Evolutionary conservation across 2,113 vertebrate species (phyloP), one percentile per base, ranked within the genome.

Genomic region (Vulpes ferrilata): DNA sequence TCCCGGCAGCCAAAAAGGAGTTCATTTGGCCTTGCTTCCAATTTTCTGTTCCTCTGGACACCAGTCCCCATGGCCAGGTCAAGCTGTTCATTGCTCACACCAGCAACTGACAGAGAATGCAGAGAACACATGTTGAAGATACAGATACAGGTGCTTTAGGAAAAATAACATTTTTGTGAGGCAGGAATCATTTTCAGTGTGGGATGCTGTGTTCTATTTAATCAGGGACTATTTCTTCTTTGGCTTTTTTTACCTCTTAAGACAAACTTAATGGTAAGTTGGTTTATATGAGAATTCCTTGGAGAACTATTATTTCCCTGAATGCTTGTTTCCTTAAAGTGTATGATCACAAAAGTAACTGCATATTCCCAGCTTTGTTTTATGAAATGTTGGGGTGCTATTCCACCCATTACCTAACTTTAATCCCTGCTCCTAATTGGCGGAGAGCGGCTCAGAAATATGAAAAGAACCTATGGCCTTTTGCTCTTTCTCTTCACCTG

Each of bases 1-100:
- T 93, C 17, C 19, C 3, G 43, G 17, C 4, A 84, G 85, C 48
- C 57, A 51, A 17, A 73, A 82, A 85, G n/a, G 53, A 60, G 11
- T 83, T 97, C 55, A n/a, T 2, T 82, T 88, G 67, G 71, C 67
- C 85, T 82, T 74, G 11, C 17, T 96, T 85, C 43, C 43, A 82
- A 5, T 90, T 69, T 92, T 93, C 16, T 88, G 3, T 94, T 95
- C 86, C 71, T 93, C 20, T 85, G 38, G 38, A 69, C 23, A 51
- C 15, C 4, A 16, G 43, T 73, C 12, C 32, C 48, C 20, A 60
- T 53, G 62, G 57, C 53, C 43, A 69, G 60, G 23, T 74, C 67
- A 94, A 59, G 38, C 17, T 57, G 22, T 87, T 80, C 30, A 74
- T 2, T 64, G 8, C 11, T 60, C 30, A 81, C 13, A 76, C 25